Base-by-base conservation (phyloP, 2,888 invertebrate species). In the Entomobrya multifasciata region DNA sequence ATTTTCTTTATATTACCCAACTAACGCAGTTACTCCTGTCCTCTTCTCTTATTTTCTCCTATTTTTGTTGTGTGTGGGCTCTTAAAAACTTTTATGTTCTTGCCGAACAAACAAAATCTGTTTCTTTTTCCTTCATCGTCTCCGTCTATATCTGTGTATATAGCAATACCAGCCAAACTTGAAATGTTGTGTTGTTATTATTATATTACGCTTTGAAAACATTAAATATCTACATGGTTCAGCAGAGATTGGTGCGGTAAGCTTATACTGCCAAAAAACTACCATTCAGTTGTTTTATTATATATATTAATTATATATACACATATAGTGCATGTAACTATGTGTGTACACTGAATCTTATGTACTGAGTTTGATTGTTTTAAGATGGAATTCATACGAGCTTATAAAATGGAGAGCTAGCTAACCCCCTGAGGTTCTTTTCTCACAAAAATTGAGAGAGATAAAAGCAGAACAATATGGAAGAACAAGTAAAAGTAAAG, bases 321-420 rank as follows among this genome's bases (percentile, higher is more conserved):
- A n/a, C n/a, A n/a, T 22, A 36, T 17, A 41, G 36, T 2, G 20
- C 60, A 27, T 5, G 30, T 30, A 47, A 47, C 17, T 74, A 22
- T 10, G 17, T 55, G 20, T n/a, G 57, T 41, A 57, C n/a, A 55
- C 60, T 77, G 77, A 77, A 44, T 44, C 44, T 36, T 70, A 47
- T 67, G 36, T 67, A 41, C n/a, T n/a, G 49, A 70, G 70, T 84
- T 47, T 84, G 77, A 84, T 84, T 84, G 84, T 84, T 84, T 84
- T 84, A 77, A 70, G 78, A 70, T 57, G 70, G 27, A 84, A 84
- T 44, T 84, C 70, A 77, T 67, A 57, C 57, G 57, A 78, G 49
- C 22, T n/a, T n/a, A n/a, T 67, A 55, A 70, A 78, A 84, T 30
- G 4, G 44, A 67, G 36, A 74, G 25, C 20, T 11, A 78, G 70